Evolutionary conservation across 2,113 vertebrate genomes (phyloP).

Genomic region (Apus apus): DNA sequence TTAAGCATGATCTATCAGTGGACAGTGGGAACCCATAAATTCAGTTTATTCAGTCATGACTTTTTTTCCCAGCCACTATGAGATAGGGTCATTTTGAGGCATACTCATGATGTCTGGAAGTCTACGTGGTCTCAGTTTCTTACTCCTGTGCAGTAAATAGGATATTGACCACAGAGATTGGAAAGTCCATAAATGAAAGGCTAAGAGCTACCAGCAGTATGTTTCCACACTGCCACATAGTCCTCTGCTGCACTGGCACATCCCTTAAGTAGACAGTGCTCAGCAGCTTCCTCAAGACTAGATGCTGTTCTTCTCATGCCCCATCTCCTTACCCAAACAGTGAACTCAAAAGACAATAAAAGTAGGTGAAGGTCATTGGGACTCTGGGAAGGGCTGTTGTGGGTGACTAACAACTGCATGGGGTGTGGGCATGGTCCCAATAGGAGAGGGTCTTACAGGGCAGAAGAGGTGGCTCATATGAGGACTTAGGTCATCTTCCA

Average conservation of each 20-base stretch:
- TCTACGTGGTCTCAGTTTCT: not conserved
- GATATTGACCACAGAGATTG: not conserved
- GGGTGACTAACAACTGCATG: accelerated
- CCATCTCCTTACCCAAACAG: not conserved
- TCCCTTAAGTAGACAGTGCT: too few relatives aligned
- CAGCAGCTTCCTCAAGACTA: not conserved
- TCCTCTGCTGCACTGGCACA: not conserved
- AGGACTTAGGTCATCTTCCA: not conserved
- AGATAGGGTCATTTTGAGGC: not conserved
- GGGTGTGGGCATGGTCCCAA: accelerated
- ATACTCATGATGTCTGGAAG: not conserved
- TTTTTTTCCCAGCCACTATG: not conserved
- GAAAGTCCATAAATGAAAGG: not conserved
- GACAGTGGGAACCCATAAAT: not conserved
- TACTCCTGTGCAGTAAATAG: not conserved
- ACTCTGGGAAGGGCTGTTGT: accelerated
- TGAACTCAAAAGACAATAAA: not conserved
- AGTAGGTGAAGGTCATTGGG: not conserved
- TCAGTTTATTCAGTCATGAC: not conserved
- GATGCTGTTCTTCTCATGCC: accelerated
- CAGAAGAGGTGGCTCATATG: not conserved
- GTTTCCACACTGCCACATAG: not conserved
- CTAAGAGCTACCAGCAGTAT: not conserved
- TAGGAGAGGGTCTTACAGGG: not conserved
- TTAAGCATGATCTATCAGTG: not conserved